These are phyloP conservation scores for Drosophila elegans DNA, from an alignment of 1,140 invertebrate genomes.

Conservation along the genomic window DNA sequence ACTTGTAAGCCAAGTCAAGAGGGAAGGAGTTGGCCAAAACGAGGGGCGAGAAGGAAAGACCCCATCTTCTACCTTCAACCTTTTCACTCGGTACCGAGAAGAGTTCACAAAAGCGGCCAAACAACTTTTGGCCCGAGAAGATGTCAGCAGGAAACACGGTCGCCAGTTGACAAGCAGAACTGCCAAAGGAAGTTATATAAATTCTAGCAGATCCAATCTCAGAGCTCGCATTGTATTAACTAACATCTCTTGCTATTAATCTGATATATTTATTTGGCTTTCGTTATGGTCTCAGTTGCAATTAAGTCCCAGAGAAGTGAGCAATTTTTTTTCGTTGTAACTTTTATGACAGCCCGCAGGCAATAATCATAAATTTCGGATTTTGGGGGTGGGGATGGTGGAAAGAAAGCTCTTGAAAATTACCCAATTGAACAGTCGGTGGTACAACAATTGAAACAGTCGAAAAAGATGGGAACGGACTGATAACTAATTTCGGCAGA, in stretches of 20 bases:
- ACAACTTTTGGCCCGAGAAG: conserved; percentile 41
- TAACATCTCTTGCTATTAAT: conserved; percentile 56
- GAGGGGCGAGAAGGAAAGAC: conserved; percentile 11
- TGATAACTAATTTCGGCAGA: conserved; percentile 27
- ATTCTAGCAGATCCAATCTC: conserved; percentile 20
- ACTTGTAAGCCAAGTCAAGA: conserved; percentile 64
- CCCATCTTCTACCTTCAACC: conserved; percentile 68
- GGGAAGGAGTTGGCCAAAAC: conserved; percentile 41
- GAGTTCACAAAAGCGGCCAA: conserved; percentile 50
- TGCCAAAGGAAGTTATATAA: conserved; percentile 39
- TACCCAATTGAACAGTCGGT: conserved; percentile 23
- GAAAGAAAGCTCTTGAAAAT: conserved; percentile 40
- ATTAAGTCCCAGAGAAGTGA: conserved; percentile 35
- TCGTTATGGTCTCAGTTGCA: conserved; percentile 20
- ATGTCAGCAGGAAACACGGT: conserved; percentile 41
- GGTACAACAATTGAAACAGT: conserved; percentile 37
- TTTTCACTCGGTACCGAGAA: conserved; percentile 53
- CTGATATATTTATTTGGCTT: conserved; percentile 54
- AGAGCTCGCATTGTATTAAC: conserved; percentile 18
- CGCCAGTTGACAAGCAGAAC: conserved; percentile 32
- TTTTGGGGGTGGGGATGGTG: conserved; percentile 13
- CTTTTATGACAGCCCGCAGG: conserved; percentile 44
- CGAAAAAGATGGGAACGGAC: conserved; percentile 8
- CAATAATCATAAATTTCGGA: conserved; percentile 47
- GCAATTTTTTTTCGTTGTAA: conserved; percentile 25